Percentiles rank a stretch among this genome's conserved stretches.
Evolutionary conservation across 2,113 vertebrate genomes (phyloP).

Genomic region (Elachura formosa): DNA sequence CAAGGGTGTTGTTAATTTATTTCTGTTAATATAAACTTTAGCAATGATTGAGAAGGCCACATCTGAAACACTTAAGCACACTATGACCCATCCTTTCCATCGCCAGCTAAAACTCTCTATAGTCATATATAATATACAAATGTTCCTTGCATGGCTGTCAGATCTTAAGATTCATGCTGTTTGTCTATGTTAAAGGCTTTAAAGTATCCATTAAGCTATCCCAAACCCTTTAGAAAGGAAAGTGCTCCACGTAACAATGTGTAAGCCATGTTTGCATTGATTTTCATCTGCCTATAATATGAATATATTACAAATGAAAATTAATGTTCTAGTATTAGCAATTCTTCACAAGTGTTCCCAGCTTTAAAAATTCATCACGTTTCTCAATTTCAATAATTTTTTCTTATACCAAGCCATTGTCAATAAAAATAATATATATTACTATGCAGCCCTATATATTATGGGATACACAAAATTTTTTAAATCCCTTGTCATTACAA

Average conservation of each 20-base stretch:
- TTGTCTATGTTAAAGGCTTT: not conserved
- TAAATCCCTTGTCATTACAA: not conserved
- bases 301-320: slow-evolving; percentile 47
- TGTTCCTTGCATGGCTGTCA: not conserved
- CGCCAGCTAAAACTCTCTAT: not conserved
- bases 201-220: slow-evolving; percentile 22
- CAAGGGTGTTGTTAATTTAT: not conserved
- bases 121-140: not conserved
- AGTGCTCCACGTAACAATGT: slow-evolving; percentile 39
- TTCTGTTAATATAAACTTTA: not conserved
- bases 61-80: not conserved
- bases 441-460: not conserved
- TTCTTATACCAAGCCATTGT: slow-evolving; percentile 27
- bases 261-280: slow-evolving; percentile 4
- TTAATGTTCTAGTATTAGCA: not conserved
- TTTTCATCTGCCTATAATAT: slow-evolving; percentile 40
- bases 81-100: not conserved
- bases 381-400: slow-evolving; percentile 34
- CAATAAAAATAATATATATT: not conserved
- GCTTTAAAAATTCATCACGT: not conserved
- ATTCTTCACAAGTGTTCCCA: not conserved
- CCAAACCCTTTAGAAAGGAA: slow-evolving; percentile 42
- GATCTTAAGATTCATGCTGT: not conserved
- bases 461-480: not conserved
- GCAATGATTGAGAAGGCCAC: not conserved